These are phyloP conservation scores for Drosophila conformis DNA, from an alignment of 2,888 invertebrate species.

Conservation along the genomic window DNA sequence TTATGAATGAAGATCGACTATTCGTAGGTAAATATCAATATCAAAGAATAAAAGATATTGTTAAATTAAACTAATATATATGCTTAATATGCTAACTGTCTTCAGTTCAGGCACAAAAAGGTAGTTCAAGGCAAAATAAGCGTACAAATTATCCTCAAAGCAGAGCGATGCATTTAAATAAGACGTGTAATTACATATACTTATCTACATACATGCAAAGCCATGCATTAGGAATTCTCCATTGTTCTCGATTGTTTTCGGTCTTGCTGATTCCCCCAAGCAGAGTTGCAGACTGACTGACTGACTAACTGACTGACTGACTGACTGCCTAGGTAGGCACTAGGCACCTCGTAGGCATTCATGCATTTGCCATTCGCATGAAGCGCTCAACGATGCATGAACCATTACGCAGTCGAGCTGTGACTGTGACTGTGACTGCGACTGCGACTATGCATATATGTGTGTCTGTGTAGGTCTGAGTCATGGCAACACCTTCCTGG, in stretches of 20 bases:
- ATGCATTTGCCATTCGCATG: conserved; percentile 56
- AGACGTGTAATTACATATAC: conserved; percentile 12
- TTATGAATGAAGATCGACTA: background rate
- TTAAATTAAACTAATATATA: too few species aligned
- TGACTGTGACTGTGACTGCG: conserved; percentile 38
- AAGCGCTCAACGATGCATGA: conserved; percentile 66
- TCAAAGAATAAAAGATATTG: background rate
- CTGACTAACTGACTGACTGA: conserved; percentile 11
- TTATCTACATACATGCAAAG: conserved; percentile 7
- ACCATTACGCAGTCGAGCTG: conserved; percentile 45
- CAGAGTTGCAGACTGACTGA: conserved; percentile 17
- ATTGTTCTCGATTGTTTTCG: conserved; percentile 24
- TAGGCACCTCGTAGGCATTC: conserved; percentile 39
- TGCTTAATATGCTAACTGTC: background rate
- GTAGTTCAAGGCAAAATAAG: conserved; percentile 14
- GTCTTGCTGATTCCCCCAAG: conserved; percentile 3
- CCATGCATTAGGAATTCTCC: conserved; percentile 6
- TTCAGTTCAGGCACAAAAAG: background rate
- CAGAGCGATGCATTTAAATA: conserved; percentile 7
- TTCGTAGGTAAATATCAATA: background rate
- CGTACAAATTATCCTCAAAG: conserved; percentile 10
- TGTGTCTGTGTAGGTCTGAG: conserved; percentile 2
- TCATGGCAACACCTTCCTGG: conserved; percentile 39
- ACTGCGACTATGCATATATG: conserved; percentile 5
- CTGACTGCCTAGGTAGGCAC: conserved; percentile 15